Evolutionary conservation across 2,888 invertebrate species (phyloP).

Genomic region (Entomobrya multifasciata): DNA sequence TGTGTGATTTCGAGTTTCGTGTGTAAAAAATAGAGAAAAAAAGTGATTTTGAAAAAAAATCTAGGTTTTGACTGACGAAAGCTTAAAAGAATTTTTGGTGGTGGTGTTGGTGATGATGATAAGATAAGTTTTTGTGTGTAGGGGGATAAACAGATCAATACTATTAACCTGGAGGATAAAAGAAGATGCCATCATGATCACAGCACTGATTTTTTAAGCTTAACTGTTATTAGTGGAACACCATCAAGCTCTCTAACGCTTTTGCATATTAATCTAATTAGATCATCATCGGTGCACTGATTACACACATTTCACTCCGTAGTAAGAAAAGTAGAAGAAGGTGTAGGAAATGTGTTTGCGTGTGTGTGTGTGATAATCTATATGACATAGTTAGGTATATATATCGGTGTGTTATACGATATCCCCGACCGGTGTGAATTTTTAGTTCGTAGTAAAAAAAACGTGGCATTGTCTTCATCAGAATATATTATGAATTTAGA

Average conservation of each 20-base stretch:
- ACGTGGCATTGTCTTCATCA: conserved; percentile 19
- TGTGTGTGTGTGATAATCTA: conserved; percentile 19
- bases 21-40: background rate
- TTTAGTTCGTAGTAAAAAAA: conserved; percentile 11
- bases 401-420: too few species aligned
- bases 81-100: conserved; percentile 46
- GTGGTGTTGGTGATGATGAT: conserved; percentile 15
- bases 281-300: conserved; percentile 53
- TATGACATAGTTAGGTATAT: conserved; percentile 6
- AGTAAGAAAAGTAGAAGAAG: background rate
- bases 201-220: conserved; percentile 9
- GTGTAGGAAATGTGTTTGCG: conserved; percentile 18
- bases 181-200: conserved; percentile 34
- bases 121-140: conserved; percentile 18
- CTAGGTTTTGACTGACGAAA: conserved; percentile 57
- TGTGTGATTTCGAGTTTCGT: background rate
- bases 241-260: background rate
- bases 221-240: conserved; percentile 21
- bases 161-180: conserved; percentile 62
- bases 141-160: conserved; percentile 50
- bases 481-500: too few species aligned
- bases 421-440: background rate
- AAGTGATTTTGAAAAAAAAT: background rate
- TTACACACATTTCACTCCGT: conserved; percentile 32
- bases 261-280: conserved; percentile 52